Percentiles rank a stretch among this genome's conserved stretches.
These are phyloP conservation scores for Arge pagana DNA, from an alignment of 2,888 invertebrate genomes.

Conservation along the genomic window DNA sequence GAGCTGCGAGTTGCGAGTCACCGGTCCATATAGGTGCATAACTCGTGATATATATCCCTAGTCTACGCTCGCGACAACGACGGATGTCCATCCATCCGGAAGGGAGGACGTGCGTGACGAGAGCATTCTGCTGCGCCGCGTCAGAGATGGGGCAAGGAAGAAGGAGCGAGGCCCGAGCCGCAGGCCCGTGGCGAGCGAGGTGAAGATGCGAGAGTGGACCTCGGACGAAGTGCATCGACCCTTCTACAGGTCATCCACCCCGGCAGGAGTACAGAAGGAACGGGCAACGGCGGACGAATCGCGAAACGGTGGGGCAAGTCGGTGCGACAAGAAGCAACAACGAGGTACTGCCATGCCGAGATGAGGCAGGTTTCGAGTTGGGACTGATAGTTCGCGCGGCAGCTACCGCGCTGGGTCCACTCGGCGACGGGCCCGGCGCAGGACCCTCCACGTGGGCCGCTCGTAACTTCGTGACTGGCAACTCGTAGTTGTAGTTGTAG, in stretches of 20 bases:
- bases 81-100: not conserved
- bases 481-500: not conserved
- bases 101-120: not conserved
- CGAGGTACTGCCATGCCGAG: too few species aligned
- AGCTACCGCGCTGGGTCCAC: too few species aligned
- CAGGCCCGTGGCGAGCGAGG: not conserved
- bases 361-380: too few species aligned
- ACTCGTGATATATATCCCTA: not conserved
- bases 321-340: too few species aligned
- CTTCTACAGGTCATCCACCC: constrained; percentile 56
- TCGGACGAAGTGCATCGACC: constrained; percentile 39
- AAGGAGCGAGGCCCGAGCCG: not conserved
- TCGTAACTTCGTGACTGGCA: constrained; percentile 2
- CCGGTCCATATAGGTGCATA: not conserved
- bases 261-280: constrained; percentile 28
- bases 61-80: not conserved
- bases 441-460: constrained; percentile 5
- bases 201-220: constrained; percentile 14
- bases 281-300: not conserved
- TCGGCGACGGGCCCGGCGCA: not conserved
- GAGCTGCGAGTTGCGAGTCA: not conserved
- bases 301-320: not conserved
- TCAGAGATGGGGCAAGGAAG: too few species aligned
- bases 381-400: too few species aligned
- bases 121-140: too few species aligned